Evolutionary conservation across 2,113 vertebrate species (phyloP), one percentile per base, ranked within the genome.

Genomic region (Uria aalge): DNA sequence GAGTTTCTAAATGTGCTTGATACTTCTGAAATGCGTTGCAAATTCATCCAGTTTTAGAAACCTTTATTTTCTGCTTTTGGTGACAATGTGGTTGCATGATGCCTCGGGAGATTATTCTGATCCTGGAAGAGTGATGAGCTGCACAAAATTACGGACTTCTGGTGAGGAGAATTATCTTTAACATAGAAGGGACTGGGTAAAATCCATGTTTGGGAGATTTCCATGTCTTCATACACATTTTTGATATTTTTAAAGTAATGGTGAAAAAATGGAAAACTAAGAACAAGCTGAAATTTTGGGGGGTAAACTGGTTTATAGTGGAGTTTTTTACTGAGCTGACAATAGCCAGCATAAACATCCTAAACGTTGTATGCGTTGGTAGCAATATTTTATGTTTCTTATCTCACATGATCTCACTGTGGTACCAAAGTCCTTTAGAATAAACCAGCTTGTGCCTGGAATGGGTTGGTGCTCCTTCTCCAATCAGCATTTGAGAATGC

Each of bases 401-500:
- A 85, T 68, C 80, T 63, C 38, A 1, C 5, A 16, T 6, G 27
- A 92, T 55, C 64, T 95, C 64, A 24, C n/a, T 0, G 1, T 17
- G 32, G 30, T 45, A 14, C 22, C 7, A 67, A 92, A 91, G 23
- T 41, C 60, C 36, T 83, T 77, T 45, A 18, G 41, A 86, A 81
- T 32, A 59, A 92, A 75, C n/a, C 68, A 48, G 47, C 55, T 72
- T 34, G 60, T 67, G 41, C 84, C 91, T 8, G 11, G 29, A 40
- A 29, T 2, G 21, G 34, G 30, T 38, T 26, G 1, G 17, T 12
- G 40, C 69, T 59, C 60, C 29, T 50, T 76, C 86, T 92, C 91
- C 91, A 94, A 87, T 88, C 96, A 81, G 68, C 80, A 36, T 43
- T 69, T 48, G 36, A 66, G 73, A 78, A 74, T 5, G 68, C 16